Percentiles rank a stretch among this genome's conserved stretches.
Conservation (phyloP, 1,140 invertebrate species). For the Mylabris phalerata region DNA sequence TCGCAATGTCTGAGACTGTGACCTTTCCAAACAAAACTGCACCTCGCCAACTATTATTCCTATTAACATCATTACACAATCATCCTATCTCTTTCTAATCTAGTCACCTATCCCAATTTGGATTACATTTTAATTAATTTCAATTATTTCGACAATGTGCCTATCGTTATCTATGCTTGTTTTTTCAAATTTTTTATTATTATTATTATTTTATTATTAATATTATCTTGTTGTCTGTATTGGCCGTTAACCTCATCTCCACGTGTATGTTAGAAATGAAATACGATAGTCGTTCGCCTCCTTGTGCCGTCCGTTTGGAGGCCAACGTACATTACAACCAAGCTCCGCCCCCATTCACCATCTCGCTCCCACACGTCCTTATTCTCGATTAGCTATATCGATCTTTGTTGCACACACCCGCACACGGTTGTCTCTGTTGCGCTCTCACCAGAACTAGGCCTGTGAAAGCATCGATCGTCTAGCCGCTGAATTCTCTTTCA, state of each 20-base stretch:
- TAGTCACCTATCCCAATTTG: no score
- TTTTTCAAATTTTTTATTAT: no score
- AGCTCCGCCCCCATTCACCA: background rate
- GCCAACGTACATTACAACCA: slow-evolving; percentile 9
- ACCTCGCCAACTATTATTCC: background rate
- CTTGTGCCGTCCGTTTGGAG: slow-evolving; percentile 16
- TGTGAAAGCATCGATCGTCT: slow-evolving; percentile 3
- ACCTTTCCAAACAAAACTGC: slow-evolving; percentile 1
- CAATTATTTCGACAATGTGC: background rate
- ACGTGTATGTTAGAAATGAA: slow-evolving; percentile 15
- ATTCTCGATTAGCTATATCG: background rate
- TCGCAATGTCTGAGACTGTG: background rate
- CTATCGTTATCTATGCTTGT: background rate
- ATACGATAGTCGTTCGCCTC: slow-evolving; percentile 23
- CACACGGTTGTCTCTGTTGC: background rate
- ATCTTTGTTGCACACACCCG: background rate
- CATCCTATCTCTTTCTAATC: no score
- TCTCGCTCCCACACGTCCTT: background rate
- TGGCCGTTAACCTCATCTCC: slow-evolving; percentile 21
- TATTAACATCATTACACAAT: no score
- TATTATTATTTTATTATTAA: no score
- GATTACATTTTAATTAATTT: background rate
- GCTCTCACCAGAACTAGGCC: no score
- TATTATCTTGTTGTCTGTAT: background rate
- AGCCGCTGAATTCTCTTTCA: background rate